These are phyloP conservation scores for Sebastes flavidus DNA, from an alignment of 2,797 vertebrate genomes.

Conservation along the genomic window DNA sequence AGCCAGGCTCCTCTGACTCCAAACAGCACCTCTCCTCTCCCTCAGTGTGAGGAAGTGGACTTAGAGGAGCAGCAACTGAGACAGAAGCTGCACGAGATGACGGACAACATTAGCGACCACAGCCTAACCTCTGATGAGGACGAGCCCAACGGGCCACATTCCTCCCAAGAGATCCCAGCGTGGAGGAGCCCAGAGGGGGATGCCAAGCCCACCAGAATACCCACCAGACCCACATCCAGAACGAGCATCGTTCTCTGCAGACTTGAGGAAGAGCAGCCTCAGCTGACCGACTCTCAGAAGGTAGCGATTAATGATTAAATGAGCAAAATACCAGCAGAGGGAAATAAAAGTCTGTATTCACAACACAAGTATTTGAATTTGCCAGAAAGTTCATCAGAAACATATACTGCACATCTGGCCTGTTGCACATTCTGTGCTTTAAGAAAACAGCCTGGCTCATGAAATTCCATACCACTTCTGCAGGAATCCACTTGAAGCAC, in stretches of 20 bases:
- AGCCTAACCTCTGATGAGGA: constrained; percentile 87
- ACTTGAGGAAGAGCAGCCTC: constrained; percentile 27
- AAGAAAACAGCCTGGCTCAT: constrained; percentile 17
- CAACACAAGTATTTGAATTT: neutral
- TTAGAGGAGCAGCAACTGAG: constrained; percentile 86
- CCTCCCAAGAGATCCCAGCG: constrained; percentile 27
- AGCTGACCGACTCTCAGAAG: constrained; percentile 36
- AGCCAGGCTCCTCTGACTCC: constrained; percentile 29
- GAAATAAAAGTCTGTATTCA: neutral
- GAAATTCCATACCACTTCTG: constrained; percentile 24
- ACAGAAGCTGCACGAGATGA: constrained; percentile 86
- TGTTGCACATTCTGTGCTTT: neutral
- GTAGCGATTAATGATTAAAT: constrained; percentile 26
- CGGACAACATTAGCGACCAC: constrained; percentile 87
- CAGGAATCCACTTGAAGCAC: constrained; percentile 26
- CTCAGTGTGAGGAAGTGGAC: constrained; percentile 64
- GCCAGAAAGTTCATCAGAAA: constrained; percentile 8
- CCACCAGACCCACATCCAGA: constrained; percentile 50
- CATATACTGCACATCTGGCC: constrained; percentile 44
- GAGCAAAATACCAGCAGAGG: neutral
- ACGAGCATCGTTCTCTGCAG: constrained; percentile 18
- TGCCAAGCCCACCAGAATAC: constrained; percentile 27
- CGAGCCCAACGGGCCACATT: neutral
- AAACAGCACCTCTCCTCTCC: constrained; percentile 46
- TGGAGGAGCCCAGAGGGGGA: constrained; percentile 43